phyloP scores from a whole-genome alignment of 1,140 invertebrate genomes.

The Drosophila truncata region DNA sequence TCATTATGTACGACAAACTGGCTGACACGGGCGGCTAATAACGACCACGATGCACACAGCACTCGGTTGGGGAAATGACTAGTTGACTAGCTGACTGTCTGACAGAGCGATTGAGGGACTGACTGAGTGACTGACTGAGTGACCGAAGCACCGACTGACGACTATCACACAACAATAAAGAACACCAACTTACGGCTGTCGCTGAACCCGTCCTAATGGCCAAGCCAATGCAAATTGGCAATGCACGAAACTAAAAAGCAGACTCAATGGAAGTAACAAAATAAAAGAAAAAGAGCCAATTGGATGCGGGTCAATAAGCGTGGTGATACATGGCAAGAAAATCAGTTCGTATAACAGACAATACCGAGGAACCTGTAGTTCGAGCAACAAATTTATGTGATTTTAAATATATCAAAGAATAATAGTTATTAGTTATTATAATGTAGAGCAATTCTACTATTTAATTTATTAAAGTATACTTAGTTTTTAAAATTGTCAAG shows the following conservation, averaged over 20 bases:
- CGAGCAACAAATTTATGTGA: too few species aligned
- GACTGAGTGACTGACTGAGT: constrained; percentile 1
- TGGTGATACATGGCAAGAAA: constrained; percentile 23
- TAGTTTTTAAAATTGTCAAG: too few species aligned
- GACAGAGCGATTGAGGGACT: not conserved
- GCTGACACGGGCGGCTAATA: constrained; percentile 79
- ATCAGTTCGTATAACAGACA: not conserved
- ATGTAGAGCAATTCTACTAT: too few species aligned
- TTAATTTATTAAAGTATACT: too few species aligned
- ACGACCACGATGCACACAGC: constrained; percentile 48
- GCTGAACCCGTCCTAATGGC: constrained; percentile 37
- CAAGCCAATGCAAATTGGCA: constrained; percentile 68
- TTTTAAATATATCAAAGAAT: not conserved
- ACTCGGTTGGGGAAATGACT: constrained; percentile 18
- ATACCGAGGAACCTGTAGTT: not conserved
- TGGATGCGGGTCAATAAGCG: constrained; percentile 72
- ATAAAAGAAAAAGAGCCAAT: constrained; percentile 51
- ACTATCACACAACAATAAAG: constrained; percentile 48
- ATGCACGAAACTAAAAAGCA: constrained; percentile 44
- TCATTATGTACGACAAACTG: constrained; percentile 82
- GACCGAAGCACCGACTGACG: constrained; percentile 14
- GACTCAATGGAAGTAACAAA: constrained; percentile 7
- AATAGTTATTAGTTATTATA: too few species aligned
- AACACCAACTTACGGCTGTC: constrained; percentile 44
- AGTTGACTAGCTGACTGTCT: constrained; percentile 10